phyloP scores from a whole-genome alignment of 2,888 invertebrate genomes.

The Drosophila meridiana region DNA sequence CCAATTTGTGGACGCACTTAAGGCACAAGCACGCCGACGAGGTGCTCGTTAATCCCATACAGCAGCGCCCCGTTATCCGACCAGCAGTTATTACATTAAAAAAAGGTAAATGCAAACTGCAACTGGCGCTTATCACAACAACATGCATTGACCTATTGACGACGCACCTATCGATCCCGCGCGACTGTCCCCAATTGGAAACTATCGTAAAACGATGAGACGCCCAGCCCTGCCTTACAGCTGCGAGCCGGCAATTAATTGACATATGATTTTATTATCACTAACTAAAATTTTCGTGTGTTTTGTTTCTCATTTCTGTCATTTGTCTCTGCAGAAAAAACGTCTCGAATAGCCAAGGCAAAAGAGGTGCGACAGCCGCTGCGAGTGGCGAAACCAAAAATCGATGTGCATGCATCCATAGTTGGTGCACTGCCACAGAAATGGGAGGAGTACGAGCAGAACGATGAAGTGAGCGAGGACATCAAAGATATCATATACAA shows the following conservation, averaged over 20 bases:
- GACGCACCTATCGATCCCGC: slow-evolving; percentile 52
- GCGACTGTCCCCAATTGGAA: slow-evolving; percentile 23
- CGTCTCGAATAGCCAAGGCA: slow-evolving; percentile 61
- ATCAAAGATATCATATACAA: slow-evolving; percentile 72
- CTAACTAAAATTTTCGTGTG: slow-evolving; percentile 1
- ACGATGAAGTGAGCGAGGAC: slow-evolving; percentile 66
- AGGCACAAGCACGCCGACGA: slow-evolving; percentile 69
- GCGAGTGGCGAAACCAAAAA: slow-evolving; percentile 66
- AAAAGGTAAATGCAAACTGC: slow-evolving; percentile 56
- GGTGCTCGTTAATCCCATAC: slow-evolving; percentile 64
- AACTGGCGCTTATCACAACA: slow-evolving; percentile 32
- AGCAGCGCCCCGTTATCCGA: slow-evolving; percentile 43
- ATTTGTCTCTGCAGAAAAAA: slow-evolving; percentile 59
- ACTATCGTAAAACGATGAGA: slow-evolving; percentile 39
- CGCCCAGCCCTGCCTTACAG: slow-evolving; percentile 51
- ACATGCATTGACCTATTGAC: slow-evolving; percentile 54
- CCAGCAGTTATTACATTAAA: slow-evolving; percentile 52
- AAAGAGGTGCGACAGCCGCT: slow-evolving; percentile 59
- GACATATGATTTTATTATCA: slow-evolving; percentile 26
- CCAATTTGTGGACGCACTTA: slow-evolving; percentile 69
- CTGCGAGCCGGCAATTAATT: slow-evolving; percentile 38
- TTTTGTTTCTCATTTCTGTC: not conserved
- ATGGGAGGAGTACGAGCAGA: slow-evolving; percentile 72
- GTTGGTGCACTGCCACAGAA: slow-evolving; percentile 68
- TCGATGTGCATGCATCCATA: slow-evolving; percentile 40